Percentiles rank a stretch among this genome's conserved stretches.
Conservation (phyloP, 2,113 vertebrate genomes). For the Megalops atlanticus region DNA sequence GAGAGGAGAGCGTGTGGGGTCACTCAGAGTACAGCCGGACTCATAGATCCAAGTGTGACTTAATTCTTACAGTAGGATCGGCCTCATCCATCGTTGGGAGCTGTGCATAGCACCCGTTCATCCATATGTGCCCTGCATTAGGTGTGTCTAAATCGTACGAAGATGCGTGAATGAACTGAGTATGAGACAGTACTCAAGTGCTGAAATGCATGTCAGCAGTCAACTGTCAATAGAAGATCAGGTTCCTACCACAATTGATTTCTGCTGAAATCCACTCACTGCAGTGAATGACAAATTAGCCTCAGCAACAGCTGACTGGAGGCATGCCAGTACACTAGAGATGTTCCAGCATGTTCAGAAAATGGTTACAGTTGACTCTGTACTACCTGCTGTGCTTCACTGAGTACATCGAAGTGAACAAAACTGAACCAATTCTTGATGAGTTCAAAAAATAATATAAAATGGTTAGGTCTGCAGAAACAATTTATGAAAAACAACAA, state of each 20-base stretch:
- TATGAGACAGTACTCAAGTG: too few relatives aligned
- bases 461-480: not conserved
- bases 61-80: too few relatives aligned
- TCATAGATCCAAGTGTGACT: too few relatives aligned
- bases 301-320: not conserved
- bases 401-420: not conserved
- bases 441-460: not conserved
- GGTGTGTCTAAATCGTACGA: too few relatives aligned
- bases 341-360: not conserved
- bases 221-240: not conserved
- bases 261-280: not conserved
- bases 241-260: not conserved
- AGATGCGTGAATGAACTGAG: too few relatives aligned
- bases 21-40: not conserved
- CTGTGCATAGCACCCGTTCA: not conserved
- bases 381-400: not conserved
- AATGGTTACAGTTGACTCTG: not conserved
- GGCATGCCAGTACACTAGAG: not conserved
- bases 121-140: too few relatives aligned
- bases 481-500: not conserved
- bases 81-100: too few relatives aligned
- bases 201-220: too few relatives aligned
- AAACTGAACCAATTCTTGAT: not conserved
- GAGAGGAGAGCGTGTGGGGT: not conserved
- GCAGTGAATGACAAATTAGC: not conserved